phyloP scores from a whole-genome alignment of 1,140 invertebrate genomes.

The Polypedilum vanderplanki region DNA sequence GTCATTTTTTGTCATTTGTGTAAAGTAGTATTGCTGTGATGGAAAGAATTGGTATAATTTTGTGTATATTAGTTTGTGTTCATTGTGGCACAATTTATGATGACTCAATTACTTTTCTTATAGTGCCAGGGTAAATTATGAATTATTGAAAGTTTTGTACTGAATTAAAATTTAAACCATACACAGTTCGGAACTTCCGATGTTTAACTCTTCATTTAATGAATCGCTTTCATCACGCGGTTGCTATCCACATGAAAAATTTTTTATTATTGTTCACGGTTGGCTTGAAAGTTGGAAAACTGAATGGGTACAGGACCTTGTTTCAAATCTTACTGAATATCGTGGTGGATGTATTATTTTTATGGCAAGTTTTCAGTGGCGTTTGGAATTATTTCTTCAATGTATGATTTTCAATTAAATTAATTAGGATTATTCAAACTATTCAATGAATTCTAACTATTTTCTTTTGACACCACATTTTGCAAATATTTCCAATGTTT shows the following conservation, averaged over 20 bases:
- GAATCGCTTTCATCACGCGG: background rate
- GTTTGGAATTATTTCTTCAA: too few species aligned
- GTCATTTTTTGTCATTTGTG: conserved; percentile 8
- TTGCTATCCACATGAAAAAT: conserved; percentile 33
- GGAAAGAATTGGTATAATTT: background rate
- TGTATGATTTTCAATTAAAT: too few species aligned
- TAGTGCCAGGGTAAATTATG: background rate
- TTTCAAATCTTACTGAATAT: conserved; percentile 37
- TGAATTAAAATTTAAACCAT: background rate
- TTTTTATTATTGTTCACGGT: conserved; percentile 40
- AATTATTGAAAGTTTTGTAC: background rate
- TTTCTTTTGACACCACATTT: conserved; percentile 38
- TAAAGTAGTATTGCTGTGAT: background rate
- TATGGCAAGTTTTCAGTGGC: too few species aligned
- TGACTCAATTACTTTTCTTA: background rate
- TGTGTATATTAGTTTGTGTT: background rate
- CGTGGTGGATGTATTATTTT: conserved; percentile 42
- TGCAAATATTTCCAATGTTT: conserved; percentile 35
- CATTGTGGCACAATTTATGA: background rate
- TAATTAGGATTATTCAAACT: conserved; percentile 37
- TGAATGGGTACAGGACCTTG: conserved; percentile 38
- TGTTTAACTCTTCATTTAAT: background rate
- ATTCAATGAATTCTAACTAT: conserved; percentile 35
- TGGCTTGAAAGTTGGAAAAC: conserved; percentile 41
- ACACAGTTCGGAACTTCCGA: background rate